Evolutionary conservation across 2,113 vertebrate species (phyloP).

Genomic region (Athene cunicularia): DNA sequence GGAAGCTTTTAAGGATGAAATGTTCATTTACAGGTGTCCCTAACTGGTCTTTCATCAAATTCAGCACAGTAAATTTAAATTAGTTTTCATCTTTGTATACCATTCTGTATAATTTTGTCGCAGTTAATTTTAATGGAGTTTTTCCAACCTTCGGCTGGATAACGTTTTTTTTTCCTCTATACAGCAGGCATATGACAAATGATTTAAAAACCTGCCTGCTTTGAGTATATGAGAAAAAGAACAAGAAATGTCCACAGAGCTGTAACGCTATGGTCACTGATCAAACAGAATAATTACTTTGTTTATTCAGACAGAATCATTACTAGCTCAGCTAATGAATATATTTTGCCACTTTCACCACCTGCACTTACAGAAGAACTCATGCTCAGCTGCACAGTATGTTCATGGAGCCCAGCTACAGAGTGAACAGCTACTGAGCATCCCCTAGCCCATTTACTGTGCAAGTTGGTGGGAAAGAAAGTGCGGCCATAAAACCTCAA

Average conservation of each 20-base stretch:
- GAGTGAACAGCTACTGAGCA: background rate
- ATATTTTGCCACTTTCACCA: background rate
- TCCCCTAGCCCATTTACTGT: background rate
- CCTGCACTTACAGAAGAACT: background rate
- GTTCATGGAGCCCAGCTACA: background rate
- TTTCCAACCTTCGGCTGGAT: background rate
- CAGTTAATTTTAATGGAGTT: background rate
- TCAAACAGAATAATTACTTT: conserved; percentile 32
- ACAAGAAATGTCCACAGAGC: background rate
- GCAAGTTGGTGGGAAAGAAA: background rate
- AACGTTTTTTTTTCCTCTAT: background rate
- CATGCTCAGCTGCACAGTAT: background rate
- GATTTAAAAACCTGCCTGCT: background rate
- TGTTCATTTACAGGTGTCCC: background rate
- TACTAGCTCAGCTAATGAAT: conserved; percentile 2
- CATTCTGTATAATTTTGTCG: background rate
- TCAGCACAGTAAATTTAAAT: background rate
- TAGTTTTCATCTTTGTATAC: background rate
- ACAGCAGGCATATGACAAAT: background rate
- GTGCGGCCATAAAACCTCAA: background rate
- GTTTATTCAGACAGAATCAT: conserved; percentile 10
- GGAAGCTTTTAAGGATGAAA: background rate
- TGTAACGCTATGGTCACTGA: background rate
- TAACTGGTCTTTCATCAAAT: background rate
- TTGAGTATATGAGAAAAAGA: background rate